Base-by-base conservation (phyloP, 2,113 vertebrate genomes). In the Phaethon lepturus region DNA sequence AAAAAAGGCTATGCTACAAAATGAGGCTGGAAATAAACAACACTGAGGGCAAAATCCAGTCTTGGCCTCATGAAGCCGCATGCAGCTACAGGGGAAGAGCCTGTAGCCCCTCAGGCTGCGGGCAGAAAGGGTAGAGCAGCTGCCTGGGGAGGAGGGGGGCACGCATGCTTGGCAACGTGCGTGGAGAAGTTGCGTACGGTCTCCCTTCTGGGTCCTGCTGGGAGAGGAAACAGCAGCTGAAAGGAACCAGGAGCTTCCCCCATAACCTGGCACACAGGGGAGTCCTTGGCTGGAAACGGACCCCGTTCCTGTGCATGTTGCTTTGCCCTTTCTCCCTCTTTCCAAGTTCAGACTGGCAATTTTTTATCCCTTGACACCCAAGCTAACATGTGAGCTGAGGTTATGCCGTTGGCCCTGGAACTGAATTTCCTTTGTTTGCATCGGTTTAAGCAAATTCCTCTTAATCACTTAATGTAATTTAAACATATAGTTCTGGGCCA, bases 361-460 rank as follows among this genome's bases (percentile, higher is more conserved):
- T 74, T 88, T 83, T 95, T 38, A 33, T 85, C 29, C 35, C 18
- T 91, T 94, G 50, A 73, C 62, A 76, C 29, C 44, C 35, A 93
- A 92, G 42, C 9, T n/a, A n/a, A n/a, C n/a, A 18, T 17, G 19
- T 52, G 53, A 90, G 28, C 26, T 64, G 49, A 93, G 38, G 19
- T 66, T 90, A 62, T 35, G 52, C 66, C 2, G 2, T 60, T 88
- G 63, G n/a, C 38, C 40, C 40, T 72, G 62, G 29, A 59, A 85
- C 35, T 73, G 73, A 38, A 72, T 85, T 93, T 76, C 53, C 29
- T 73, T 84, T 88, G 68, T 93, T 92, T 73, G 19, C 50, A 69
- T 73, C 11, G 1, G 1, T 94, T 93, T 92, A 85, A 93, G 38
- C 29, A 87, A 94, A 92, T 68, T 64, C n/a, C 23, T 90, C 28